Percentiles rank a stretch among this genome's conserved stretches.
Conservation (phyloP, 2,888 invertebrate species). For the Tuta absoluta region DNA sequence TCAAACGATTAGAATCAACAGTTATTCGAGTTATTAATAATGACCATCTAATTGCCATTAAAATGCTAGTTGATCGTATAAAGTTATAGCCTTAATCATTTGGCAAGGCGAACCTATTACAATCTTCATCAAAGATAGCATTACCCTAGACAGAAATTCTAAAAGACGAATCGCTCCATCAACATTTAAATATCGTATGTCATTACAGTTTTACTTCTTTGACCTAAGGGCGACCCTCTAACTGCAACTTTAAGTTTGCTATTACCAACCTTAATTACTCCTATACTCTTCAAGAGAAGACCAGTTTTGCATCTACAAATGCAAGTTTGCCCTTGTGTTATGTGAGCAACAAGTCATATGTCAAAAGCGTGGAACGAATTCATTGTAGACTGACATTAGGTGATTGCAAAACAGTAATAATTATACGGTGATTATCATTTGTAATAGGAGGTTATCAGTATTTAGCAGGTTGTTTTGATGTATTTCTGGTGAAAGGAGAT, state of each 20-base stretch:
- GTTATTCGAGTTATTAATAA: constrained; percentile 20
- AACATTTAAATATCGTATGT: constrained; percentile 45
- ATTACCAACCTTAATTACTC: constrained; percentile 20
- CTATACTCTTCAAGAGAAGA: constrained; percentile 10
- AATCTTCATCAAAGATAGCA: constrained; percentile 21
- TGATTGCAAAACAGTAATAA: constrained; percentile 32
- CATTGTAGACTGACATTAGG: constrained; percentile 28
- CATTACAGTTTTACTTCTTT: constrained; percentile 47
- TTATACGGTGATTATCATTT: constrained; percentile 33
- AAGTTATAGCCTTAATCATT: constrained; percentile 23
- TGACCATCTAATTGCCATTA: constrained; percentile 19
- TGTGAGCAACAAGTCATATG: constrained; percentile 31
- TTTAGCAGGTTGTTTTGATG: constrained; percentile 21
- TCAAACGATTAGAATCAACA: constrained; percentile 10
- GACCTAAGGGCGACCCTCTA: constrained; percentile 34
- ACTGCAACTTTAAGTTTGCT: constrained; percentile 22
- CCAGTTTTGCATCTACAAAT: constrained; percentile 21
- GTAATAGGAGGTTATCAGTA: constrained; percentile 24
- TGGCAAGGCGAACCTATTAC: constrained; percentile 12
- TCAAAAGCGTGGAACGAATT: constrained; percentile 32
- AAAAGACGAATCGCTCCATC: constrained; percentile 36
- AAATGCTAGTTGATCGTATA: constrained; percentile 7
- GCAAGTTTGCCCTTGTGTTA: constrained; percentile 27
- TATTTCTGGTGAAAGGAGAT: constrained; percentile 1
- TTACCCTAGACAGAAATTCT: constrained; percentile 19